Evolutionary conservation across 2,888 invertebrate genomes (phyloP), one percentile per base, ranked within the genome.

Genomic region (Oithona nana): DNA sequence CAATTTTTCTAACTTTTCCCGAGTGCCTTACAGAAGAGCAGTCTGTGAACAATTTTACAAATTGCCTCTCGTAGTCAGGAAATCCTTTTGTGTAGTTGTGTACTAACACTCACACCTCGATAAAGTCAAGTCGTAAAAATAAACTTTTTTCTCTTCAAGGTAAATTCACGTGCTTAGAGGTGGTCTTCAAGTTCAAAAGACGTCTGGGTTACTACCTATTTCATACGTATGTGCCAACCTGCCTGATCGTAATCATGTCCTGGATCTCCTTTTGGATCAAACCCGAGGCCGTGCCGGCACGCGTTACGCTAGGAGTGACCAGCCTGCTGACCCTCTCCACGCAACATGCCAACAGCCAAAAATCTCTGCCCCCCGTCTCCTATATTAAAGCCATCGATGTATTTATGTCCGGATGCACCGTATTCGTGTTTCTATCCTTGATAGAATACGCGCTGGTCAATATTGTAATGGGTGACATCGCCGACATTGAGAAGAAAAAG

Each of bases 141-240:
- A n/a, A 39, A 39, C 39, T 6, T 39, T 39, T 39, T 4, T 6
- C 39, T 59, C 3, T 59, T 59, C 11, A 75, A 86, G 88, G 90
- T 56, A 90, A 90, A 73, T 92, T 90, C 73, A 90, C 89, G 0
- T 92, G 92, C 68, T 75, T 92, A 68, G 88, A 90, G 72, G 90
- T 92, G 56, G 82, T 89, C 64, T 92, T 92, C 74, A 86, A 86
- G 61, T 74, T 92, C 69, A 88, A 89, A 72, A 79, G 92, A 30
- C 83, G 90, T 2, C 78, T 92, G 61, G 90, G 90, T 69, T 92
- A 92, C 73, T 90, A 90, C 71, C 77, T 92, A 61, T 90, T 92
- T 76, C 90, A 92, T 75, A 90, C 90, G 0, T 92, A 92, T 72
- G 86, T 92, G 70, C 92, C 92, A 1, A 90, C 90, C n/a, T 90